Percentiles rank a stretch among this genome's conserved stretches.
These are phyloP conservation scores for Rhinopomastus cyanomelas DNA, from an alignment of 2,113 vertebrate species.

Conservation along the genomic window DNA sequence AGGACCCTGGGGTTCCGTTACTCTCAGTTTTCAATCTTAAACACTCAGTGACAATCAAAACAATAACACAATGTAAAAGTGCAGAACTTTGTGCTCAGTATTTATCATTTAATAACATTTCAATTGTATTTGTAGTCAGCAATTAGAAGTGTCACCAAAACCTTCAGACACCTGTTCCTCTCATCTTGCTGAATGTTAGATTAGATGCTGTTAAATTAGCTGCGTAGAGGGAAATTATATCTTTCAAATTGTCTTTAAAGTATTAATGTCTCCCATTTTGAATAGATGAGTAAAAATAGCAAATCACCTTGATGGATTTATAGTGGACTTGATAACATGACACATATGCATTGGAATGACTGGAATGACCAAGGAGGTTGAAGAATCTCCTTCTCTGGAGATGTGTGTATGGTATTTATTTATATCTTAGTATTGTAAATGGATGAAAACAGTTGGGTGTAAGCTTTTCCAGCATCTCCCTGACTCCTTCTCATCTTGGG, in stretches of 20 bases:
- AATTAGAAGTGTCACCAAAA: neutral
- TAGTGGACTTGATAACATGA: neutral
- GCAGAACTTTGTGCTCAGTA: neutral
- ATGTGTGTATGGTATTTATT: too few species aligned
- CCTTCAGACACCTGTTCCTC: neutral
- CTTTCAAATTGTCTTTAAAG: neutral
- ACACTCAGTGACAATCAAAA: neutral
- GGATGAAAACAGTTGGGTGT: neutral
- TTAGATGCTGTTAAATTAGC: neutral
- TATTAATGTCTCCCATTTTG: neutral
- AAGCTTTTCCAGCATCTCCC: neutral
- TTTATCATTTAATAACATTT: neutral
- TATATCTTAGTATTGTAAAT: neutral
- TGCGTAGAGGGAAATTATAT: neutral
- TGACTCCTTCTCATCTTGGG: neutral
- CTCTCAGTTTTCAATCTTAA: neutral
- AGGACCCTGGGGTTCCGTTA: neutral
- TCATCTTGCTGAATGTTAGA: neutral
- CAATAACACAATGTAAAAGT: neutral
- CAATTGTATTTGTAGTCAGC: neutral
- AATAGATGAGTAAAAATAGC: neutral
- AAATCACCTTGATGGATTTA: neutral
- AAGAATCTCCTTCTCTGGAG: too few species aligned
- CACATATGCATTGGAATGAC: too few species aligned
- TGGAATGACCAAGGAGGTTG: too few species aligned